Conservation (phyloP, 2,113 vertebrate genomes). For the Sphaerodactylus townsendi region DNA sequence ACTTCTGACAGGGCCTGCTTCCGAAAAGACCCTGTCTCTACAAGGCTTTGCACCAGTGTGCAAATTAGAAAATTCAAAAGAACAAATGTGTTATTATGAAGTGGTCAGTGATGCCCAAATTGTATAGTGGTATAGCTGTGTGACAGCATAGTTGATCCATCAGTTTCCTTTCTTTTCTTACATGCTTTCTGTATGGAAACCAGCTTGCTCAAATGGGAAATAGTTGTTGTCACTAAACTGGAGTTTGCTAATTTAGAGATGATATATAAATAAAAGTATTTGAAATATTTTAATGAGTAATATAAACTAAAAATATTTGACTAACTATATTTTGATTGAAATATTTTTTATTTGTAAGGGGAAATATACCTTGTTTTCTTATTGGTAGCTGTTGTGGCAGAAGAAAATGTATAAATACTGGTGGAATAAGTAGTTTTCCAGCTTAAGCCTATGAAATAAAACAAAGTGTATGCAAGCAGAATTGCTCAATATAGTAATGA, state of each 20-base stretch:
- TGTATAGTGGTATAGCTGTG: constrained; percentile 9
- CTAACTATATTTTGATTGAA: constrained; percentile 71
- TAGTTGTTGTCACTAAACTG: constrained; percentile 52
- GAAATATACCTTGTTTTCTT: constrained; percentile 38
- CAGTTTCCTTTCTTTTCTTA: constrained; percentile 54
- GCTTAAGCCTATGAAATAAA: constrained; percentile 45
- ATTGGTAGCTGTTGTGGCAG: constrained; percentile 40
- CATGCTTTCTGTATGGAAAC: constrained; percentile 16
- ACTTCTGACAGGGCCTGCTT: constrained; percentile 9
- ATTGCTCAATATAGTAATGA: constrained; percentile 52
- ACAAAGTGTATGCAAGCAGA: constrained; percentile 50
- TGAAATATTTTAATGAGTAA: constrained; percentile 73
- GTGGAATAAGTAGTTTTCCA: constrained; percentile 52
- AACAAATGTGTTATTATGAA: constrained; percentile 56
- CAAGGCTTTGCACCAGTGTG: constrained; percentile 46
- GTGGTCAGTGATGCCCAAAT: constrained; percentile 28
- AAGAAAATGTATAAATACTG: constrained; percentile 47
- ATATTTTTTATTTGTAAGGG: constrained; percentile 68
- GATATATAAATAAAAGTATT: constrained; percentile 64
- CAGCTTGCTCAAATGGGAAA: constrained; percentile 52
- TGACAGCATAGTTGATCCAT: constrained; percentile 41
- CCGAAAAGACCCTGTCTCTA: constrained; percentile 36
- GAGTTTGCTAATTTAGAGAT: constrained; percentile 61
- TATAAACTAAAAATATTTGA: constrained; percentile 72
- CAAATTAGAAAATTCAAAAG: constrained; percentile 50